phyloP scores from a whole-genome alignment of 2,888 invertebrate species.

The Perizoma flavofasciatum region DNA sequence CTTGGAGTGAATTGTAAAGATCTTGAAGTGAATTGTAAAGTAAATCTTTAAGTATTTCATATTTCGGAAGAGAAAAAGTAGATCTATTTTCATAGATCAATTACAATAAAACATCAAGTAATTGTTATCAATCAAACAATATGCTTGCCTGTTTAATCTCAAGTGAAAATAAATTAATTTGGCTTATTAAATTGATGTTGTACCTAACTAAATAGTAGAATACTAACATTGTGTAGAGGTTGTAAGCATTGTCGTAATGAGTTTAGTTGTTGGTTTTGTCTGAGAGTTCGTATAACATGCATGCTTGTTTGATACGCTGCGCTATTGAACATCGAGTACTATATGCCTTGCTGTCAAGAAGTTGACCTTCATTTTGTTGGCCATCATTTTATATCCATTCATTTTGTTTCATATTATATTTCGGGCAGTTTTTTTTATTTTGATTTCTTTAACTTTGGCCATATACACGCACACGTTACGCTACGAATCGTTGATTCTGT shows the following conservation, averaged over 20 bases:
- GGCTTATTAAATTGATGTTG: conserved; percentile 1
- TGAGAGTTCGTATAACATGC: conserved; percentile 64
- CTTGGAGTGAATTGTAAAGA: too few species aligned
- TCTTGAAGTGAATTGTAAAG: too few species aligned
- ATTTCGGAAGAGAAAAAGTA: too few species aligned
- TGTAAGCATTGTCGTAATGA: conserved; percentile 21
- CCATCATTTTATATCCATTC: conserved; percentile 89
- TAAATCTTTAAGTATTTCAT: too few species aligned
- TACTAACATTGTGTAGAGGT: conserved; percentile 29
- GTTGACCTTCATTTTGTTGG: conserved; percentile 97
- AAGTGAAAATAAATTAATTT: neutral
- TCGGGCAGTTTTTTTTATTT: conserved; percentile 75
- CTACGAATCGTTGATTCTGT: conserved; percentile 69
- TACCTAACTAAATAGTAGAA: conserved; percentile 8
- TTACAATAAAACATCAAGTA: too few species aligned
- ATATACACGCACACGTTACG: conserved; percentile 68
- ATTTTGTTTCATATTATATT: conserved; percentile 80
- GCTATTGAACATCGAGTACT: conserved; percentile 78
- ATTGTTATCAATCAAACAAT: too few species aligned
- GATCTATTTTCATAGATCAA: too few species aligned
- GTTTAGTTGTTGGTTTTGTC: conserved; percentile 47
- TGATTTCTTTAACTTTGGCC: conserved; percentile 76
- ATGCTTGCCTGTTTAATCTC: too few species aligned
- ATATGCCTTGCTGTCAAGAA: conserved; percentile 91
- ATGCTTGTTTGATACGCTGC: conserved; percentile 81